Percentiles rank a stretch among this genome's conserved stretches.
phyloP scores from a whole-genome alignment of 2,888 invertebrate species.

The Hirtodrosophila alboralis region DNA sequence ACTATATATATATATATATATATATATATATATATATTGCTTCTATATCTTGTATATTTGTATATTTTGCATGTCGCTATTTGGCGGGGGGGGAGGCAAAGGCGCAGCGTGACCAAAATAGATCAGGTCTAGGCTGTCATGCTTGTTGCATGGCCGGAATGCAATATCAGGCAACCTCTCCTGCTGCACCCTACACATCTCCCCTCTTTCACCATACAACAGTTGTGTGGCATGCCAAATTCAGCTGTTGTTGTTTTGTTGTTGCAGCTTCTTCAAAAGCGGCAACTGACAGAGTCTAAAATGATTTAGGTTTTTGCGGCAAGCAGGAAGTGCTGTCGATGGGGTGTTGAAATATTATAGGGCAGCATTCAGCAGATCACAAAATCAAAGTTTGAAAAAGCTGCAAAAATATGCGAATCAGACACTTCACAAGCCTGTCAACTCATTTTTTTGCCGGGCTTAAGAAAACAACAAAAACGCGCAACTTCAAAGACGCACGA shows the following conservation, averaged over 20 bases:
- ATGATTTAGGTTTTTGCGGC: constrained; percentile 46
- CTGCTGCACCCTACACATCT: constrained; percentile 1
- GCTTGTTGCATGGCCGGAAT: constrained; percentile 75
- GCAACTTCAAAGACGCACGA: constrained; percentile 68
- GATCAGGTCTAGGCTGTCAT: constrained; percentile 81
- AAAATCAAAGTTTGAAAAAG: constrained; percentile 2
- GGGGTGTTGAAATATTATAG: constrained; percentile 73
- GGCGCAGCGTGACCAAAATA: constrained; percentile 68
- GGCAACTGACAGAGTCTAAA: constrained; percentile 42
- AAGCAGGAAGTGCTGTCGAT: constrained; percentile 71
- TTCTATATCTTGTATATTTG: constrained; percentile 47
- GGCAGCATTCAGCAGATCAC: constrained; percentile 29
- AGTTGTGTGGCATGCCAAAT: constrained; percentile 54
- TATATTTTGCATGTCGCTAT: constrained; percentile 55
- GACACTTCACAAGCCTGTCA: constrained; percentile 49
- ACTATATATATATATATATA: constrained; percentile 2
- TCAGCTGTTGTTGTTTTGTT: constrained; percentile 47
- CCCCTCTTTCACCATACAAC: not conserved
- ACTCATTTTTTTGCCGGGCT: constrained; percentile 46
- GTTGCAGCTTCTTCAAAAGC: constrained; percentile 42
- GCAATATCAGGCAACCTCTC: constrained; percentile 50
- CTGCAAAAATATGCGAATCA: constrained; percentile 48
- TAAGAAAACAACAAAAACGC: constrained; percentile 58
- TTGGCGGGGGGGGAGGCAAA: constrained; percentile 6
- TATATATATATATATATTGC: constrained; percentile 1